Evolutionary conservation across 37 sponge, comb jelly and placozoan genomes (phyloP).

Genomic region (Hormiphora californensis): DNA sequence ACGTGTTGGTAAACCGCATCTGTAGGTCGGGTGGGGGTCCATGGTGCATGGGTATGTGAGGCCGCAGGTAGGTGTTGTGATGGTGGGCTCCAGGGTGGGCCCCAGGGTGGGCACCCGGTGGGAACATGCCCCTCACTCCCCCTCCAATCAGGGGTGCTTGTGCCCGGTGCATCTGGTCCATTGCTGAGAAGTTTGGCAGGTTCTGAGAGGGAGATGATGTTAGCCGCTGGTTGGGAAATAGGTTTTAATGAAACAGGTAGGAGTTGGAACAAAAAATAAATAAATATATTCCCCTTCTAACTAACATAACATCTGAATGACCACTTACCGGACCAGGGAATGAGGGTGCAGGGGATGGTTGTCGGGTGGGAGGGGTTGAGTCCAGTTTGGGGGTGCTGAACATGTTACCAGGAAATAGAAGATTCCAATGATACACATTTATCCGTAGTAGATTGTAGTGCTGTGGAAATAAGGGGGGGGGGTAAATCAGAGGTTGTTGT

Average conservation of each 20-base stretch:
- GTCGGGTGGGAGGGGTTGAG: constrained; percentile 25
- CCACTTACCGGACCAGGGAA: constrained; percentile 22
- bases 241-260: too few species aligned
- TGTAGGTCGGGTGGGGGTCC: neutral
- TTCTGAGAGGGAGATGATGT: too few species aligned
- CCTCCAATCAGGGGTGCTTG: too few species aligned
- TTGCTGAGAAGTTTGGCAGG: neutral
- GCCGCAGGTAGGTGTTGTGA: constrained; percentile 23
- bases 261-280: neutral
- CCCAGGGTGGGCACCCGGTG: too few species aligned
- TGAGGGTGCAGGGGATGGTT: constrained; percentile 44
- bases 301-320: neutral
- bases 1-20: neutral
- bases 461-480: neutral
- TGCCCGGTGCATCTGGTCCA: constrained; percentile 34
- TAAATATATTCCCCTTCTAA: neutral
- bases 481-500: neutral
- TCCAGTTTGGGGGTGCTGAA: constrained; percentile 36
- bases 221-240: too few species aligned
- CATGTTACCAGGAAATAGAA: constrained; percentile 48
- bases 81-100: too few species aligned
- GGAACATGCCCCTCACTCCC: too few species aligned
- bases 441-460: constrained; percentile 45
- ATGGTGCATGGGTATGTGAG: neutral
- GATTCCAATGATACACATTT: constrained; percentile 49